phyloP scores from a whole-genome alignment of 1,140 invertebrate species.

The Globodera ellingtonae region DNA sequence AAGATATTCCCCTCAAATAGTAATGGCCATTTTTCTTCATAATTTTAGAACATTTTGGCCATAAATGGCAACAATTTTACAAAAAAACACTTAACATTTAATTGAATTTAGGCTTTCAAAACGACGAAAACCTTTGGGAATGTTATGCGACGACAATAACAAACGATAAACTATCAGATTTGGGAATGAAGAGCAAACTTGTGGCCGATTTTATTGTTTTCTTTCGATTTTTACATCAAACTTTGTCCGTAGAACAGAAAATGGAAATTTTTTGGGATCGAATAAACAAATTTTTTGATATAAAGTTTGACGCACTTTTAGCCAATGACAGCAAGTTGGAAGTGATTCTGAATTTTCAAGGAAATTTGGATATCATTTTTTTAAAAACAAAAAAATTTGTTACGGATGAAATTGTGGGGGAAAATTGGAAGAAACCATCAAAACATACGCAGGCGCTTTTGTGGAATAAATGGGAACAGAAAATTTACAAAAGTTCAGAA shows the following conservation, averaged over 20 bases:
- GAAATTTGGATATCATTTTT: neutral
- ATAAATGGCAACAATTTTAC: no score
- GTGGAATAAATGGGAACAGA: neutral
- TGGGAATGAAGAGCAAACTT: neutral
- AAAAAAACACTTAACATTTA: no score
- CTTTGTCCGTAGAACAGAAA: neutral
- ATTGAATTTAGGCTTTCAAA: neutral
- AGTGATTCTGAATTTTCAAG: no score
- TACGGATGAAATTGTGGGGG: neutral
- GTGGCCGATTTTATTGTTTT: neutral
- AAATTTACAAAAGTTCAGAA: neutral
- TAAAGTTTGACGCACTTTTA: neutral
- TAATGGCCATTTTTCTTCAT: neutral
- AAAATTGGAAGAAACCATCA: neutral
- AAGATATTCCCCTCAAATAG: neutral
- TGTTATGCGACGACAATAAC: neutral
- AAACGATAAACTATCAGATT: neutral
- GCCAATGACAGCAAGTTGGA: neutral
- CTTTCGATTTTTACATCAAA: neutral
- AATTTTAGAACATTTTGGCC: no score
- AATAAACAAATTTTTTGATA: neutral
- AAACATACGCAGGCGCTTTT: neutral
- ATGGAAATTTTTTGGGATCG: neutral
- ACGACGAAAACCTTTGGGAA: neutral
- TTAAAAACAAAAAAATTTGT: neutral